A percentile compares a stretch with the other conserved stretches of the same genome.
Conservation (phyloP, 2,113 vertebrate species). For the Hippocampus comes region DNA sequence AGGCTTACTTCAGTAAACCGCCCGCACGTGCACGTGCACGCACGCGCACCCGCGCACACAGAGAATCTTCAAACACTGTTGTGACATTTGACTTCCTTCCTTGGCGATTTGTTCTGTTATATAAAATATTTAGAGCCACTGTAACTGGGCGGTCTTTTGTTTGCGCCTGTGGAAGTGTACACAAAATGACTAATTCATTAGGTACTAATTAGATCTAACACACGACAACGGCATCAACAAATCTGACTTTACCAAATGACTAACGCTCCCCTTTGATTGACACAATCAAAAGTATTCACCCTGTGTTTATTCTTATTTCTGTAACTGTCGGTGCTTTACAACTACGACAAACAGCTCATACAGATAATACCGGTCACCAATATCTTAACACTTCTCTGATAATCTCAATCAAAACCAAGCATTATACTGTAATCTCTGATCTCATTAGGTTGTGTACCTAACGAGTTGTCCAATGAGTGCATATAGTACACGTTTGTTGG, state of each 20-base stretch:
- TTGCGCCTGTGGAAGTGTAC: constrained; percentile 54
- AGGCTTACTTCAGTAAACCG: not conserved
- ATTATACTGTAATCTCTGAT: not conserved
- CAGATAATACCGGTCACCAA: not conserved
- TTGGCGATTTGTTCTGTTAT: constrained; percentile 63
- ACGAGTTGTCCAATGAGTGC: constrained; percentile 18
- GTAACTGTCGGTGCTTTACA: not conserved
- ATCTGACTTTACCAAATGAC: not conserved
- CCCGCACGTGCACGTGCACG: too few species aligned
- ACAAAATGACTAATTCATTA: not conserved
- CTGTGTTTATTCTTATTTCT: not conserved
- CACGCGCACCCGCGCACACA: not conserved
- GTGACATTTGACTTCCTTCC: constrained; percentile 71
- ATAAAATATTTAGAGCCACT: constrained; percentile 62
- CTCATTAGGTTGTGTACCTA: constrained; percentile 14
- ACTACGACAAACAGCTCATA: not conserved
- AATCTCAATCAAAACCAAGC: not conserved
- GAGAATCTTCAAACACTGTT: constrained; percentile 21
- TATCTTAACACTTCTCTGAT: not conserved
- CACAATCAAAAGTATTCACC: not conserved
- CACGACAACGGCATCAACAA: not conserved
- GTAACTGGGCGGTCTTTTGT: constrained; percentile 64
- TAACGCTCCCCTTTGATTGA: not conserved
- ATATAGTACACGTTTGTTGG: constrained; percentile 4
- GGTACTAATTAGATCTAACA: not conserved